phyloP scores from a whole-genome alignment of 2,888 invertebrate genomes.

The Meteorus cinctellus region DNA sequence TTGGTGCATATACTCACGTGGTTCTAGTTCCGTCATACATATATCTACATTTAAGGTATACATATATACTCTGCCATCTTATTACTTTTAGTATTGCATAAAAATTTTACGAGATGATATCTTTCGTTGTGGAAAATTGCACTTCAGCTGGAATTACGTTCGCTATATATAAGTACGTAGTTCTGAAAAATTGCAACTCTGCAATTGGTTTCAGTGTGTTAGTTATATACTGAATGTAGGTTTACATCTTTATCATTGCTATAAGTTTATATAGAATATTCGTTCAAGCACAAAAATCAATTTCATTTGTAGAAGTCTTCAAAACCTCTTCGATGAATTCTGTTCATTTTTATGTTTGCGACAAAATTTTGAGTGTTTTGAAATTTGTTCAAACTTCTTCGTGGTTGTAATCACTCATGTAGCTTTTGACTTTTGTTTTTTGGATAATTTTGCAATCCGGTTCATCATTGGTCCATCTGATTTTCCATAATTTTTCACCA shows the following conservation, averaged over 20 bases:
- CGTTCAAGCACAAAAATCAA: neutral
- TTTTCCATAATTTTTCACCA: too few relatives aligned
- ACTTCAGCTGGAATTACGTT: neutral
- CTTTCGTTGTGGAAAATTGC: slow-evolving; percentile 12
- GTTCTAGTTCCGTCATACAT: neutral
- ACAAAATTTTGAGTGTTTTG: too few relatives aligned
- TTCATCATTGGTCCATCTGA: too few relatives aligned
- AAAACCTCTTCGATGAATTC: too few relatives aligned
- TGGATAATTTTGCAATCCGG: too few relatives aligned
- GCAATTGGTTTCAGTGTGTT: neutral
- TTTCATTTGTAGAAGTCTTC: neutral
- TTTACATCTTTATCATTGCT: neutral
- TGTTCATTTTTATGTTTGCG: too few relatives aligned
- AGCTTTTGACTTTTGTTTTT: too few relatives aligned
- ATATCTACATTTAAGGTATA: neutral
- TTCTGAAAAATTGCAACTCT: neutral
- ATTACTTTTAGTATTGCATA: slow-evolving; percentile 2
- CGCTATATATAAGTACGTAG: neutral
- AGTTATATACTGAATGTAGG: neutral
- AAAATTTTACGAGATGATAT: neutral
- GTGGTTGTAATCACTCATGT: too few relatives aligned
- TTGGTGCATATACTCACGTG: too few relatives aligned
- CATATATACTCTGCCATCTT: neutral
- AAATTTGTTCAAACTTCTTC: too few relatives aligned
- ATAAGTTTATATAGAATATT: neutral